Percentiles rank a stretch among this genome's conserved stretches.
phyloP scores from a whole-genome alignment of 2,797 vertebrate species.

The Rhinoraja longicauda region DNA sequence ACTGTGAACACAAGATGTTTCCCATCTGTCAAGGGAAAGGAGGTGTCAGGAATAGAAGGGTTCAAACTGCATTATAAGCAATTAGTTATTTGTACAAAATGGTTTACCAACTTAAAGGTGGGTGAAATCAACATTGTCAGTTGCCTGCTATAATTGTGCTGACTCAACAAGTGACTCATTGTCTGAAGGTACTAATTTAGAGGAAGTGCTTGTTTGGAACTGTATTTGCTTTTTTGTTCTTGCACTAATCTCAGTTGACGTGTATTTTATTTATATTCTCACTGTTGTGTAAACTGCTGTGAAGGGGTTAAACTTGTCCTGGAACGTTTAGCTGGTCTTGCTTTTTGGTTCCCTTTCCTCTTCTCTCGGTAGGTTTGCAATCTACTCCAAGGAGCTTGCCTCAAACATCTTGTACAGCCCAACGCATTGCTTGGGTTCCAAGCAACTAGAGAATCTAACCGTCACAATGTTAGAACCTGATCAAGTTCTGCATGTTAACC shows the following conservation, averaged over 20 bases:
- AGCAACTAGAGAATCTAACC: background rate
- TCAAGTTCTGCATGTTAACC: background rate
- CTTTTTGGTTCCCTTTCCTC: background rate
- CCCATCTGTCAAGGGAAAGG: background rate
- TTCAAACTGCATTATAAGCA: background rate
- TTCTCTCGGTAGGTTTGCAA: no score
- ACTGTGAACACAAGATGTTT: background rate
- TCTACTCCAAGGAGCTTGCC: no score
- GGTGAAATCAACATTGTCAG: background rate
- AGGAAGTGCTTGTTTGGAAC: background rate
- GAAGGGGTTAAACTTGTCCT: background rate
- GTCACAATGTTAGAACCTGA: no score
- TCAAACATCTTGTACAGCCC: background rate
- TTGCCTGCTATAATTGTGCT: background rate
- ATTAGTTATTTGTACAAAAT: slow-evolving; percentile 9
- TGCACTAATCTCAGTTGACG: background rate
- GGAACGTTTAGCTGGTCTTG: background rate
- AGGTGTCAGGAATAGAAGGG: background rate
- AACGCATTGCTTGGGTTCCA: background rate
- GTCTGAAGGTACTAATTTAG: background rate
- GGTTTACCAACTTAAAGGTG: background rate
- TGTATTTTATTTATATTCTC: background rate
- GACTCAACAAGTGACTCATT: background rate
- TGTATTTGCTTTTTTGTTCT: background rate
- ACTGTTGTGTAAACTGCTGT: background rate